phyloP scores from a whole-genome alignment of 2,113 vertebrate genomes.

The human region GRCh38 chr5:145503001-145503500 shows the following conservation, averaged over 20 bases:
- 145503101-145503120: background rate
- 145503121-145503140: background rate
- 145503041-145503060: background rate
- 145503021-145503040: background rate
- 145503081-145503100: accelerated
- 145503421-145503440: background rate
- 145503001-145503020: constrained; percentile 30
- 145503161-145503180: background rate
- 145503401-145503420: background rate
- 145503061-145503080: background rate
- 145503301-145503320: too few species aligned
- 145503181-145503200: background rate
- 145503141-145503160: background rate
- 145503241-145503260: background rate
- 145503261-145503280: background rate
- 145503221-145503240: background rate
- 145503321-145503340: background rate
- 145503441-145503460: background rate
- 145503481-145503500: background rate
- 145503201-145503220: background rate
- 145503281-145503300: background rate
- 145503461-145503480: background rate
- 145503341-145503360: background rate
- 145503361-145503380: background rate
- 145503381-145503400: background rate